Evolutionary conservation across 2,888 invertebrate genomes (phyloP), one percentile per base, ranked within the genome.

Genomic region (Nomada ferruginata): DNA sequence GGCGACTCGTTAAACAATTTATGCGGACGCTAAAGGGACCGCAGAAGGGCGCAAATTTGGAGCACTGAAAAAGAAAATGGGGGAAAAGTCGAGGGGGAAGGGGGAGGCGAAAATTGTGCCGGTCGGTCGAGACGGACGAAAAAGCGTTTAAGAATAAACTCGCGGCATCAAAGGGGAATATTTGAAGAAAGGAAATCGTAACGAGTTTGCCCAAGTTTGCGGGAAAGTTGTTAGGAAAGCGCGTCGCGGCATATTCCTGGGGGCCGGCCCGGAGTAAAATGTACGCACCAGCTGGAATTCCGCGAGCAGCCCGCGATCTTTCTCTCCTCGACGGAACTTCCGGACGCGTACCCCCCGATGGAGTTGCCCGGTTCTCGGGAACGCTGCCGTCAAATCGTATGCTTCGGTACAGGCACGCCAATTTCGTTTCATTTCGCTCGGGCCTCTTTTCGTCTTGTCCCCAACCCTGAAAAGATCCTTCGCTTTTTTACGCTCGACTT

Each of bases 181-280:
- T 55, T 63, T 23, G 57, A 63, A 70, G 74, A 70, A 81, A 74
- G 65, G 53, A 60, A 70, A 70, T 70, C 52, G 79, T 79, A 81
- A 74, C 73, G 79, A 81, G 74, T 79, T 79, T 44, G 60, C 59
- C 42, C 36, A 65, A 79, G 57, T 79, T 79, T 13, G 11, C 60
- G 53, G 7, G n/a, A 26, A 65, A 79, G 53, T 74, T 79, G 26
- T 15, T 2, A 10, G 26, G n/a, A 26, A 63, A 63, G 23, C 60
- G 74, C 26, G 36, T 55, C 13, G 9, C 50, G 29, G 18, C n/a
- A 0, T 52, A 23, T 59, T 65, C 23, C 13, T 9, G 11, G 57
- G 47, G n/a, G 3, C 57, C 57, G 57, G 11, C 11, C 18, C 1
- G 36, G n/a, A 42, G 61, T 18, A 53, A 63, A 65, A 36, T 47